Conservation (phyloP, 2,888 invertebrate genomes). For the Leucozona laternaria region DNA sequence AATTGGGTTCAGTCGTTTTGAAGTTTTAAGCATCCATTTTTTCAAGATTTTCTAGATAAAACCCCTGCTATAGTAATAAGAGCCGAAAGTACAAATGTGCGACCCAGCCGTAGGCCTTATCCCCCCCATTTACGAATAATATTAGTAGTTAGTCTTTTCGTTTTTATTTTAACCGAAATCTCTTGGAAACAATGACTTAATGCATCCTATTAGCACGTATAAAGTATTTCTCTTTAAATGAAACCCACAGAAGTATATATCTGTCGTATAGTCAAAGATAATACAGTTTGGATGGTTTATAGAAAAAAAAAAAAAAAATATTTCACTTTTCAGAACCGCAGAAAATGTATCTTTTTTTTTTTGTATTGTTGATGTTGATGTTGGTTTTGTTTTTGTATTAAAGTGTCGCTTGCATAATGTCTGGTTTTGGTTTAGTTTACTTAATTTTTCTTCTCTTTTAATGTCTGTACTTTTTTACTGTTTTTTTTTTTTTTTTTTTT, state of each 20-base stretch:
- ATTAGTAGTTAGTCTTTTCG: neutral
- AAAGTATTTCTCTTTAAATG: neutral
- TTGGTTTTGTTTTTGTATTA: slow-evolving; percentile 1
- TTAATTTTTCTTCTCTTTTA: slow-evolving; percentile 42
- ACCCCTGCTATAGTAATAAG: too few relatives aligned
- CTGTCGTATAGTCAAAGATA: neutral
- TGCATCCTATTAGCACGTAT: slow-evolving; percentile 48
- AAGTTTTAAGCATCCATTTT: too few relatives aligned
- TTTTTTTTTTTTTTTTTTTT: slow-evolving; percentile 5
- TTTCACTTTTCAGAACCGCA: slow-evolving; percentile 66
- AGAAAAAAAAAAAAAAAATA: slow-evolving; percentile 48
- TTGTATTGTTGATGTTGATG: slow-evolving; percentile 20
- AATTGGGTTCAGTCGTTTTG: too few relatives aligned
- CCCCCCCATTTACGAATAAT: too few relatives aligned
- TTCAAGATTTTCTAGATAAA: too few relatives aligned
- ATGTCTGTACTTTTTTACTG: neutral
- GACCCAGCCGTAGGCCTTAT: neutral
- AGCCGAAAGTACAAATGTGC: neutral
- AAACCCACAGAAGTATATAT: slow-evolving; percentile 20
- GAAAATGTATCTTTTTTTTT: slow-evolving; percentile 50
- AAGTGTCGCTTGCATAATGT: slow-evolving; percentile 59
- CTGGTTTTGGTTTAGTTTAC: slow-evolving; percentile 69
- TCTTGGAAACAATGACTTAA: slow-evolving; percentile 62
- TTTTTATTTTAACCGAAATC: slow-evolving; percentile 16
- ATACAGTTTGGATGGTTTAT: neutral